Base-by-base conservation (phyloP, 2,888 invertebrate species). In the Leptopilina syphax region DNA sequence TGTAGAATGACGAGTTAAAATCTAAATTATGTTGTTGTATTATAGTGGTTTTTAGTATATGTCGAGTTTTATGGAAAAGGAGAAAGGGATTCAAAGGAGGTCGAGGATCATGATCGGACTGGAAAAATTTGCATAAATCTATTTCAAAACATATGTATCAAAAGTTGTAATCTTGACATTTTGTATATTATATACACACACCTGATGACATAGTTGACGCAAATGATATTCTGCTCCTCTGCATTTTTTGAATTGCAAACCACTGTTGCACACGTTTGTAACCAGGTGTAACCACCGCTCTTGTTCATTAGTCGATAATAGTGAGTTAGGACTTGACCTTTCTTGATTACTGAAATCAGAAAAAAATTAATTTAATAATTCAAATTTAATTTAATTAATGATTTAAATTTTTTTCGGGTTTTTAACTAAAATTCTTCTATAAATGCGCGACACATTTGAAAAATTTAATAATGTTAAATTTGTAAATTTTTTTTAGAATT, bases 141-240 rank as follows among this genome's bases (percentile, higher is more conserved):
- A 57, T 68, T 65, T 34, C 10, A 54, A 44, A 73, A 54, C 27
- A 27, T 73, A 73, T 70, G 34, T 70, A 70, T 70, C 70, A 50
- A 50, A 50, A 50, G 50, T 70, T 54, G 54, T 70, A 54, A 57
- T 73, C 73, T 73, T 50, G n/a, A 47, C 4, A 34, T 34, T 34
- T 3, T 34, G 34, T 34, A 34, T 27, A 3, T 5, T 79, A 50
- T 63, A n/a, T 44, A 27, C 60, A 68, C 81, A 93, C 93, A 98
- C 98, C 98, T 98, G 89, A 99, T 96, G 84, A 99, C 97, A 92
- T 98, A 98, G 93, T 98, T 98, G 89, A 99, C 98, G 91, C 98
- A 98, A 85, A 99, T 98, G 87, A 99, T 98, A 90, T 98, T 98
- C 92, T 98, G 98, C 91, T 99, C 98, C 84, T 99, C 98, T 7